phyloP scores from a whole-genome alignment of 2,888 invertebrate genomes.

The Pseudococcus jackbeardsleyi region DNA sequence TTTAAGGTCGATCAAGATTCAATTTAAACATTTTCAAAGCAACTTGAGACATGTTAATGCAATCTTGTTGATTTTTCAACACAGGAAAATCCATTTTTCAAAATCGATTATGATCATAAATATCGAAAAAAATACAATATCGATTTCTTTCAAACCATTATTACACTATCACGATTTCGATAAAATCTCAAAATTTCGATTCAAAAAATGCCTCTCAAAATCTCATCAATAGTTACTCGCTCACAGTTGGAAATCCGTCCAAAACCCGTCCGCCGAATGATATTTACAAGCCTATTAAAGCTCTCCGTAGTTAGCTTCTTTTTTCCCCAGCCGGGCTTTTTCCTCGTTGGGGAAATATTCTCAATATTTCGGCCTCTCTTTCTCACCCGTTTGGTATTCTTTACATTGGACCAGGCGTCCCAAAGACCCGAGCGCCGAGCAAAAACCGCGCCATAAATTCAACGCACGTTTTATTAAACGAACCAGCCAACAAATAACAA shows the following conservation, averaged over 20 bases:
- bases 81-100: too few species aligned
- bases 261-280: background rate
- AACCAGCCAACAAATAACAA: slow-evolving; percentile 61
- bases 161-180: too few species aligned
- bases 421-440: background rate
- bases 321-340: background rate
- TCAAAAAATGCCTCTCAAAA: too few species aligned
- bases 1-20: too few species aligned
- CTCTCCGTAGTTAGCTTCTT: slow-evolving; percentile 8
- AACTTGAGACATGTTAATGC: too few species aligned
- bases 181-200: background rate
- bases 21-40: too few species aligned
- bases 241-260: background rate
- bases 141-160: too few species aligned
- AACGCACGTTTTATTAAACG: slow-evolving; percentile 59
- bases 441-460: slow-evolving; percentile 53
- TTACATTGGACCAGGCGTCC: background rate
- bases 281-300: slow-evolving; percentile 59
- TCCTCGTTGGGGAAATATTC: slow-evolving; percentile 6
- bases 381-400: background rate
- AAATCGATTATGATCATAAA: too few species aligned
- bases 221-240: background rate
- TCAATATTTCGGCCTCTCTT: slow-evolving; percentile 35
- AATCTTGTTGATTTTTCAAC: too few species aligned
- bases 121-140: too few species aligned